Base-by-base conservation (phyloP, 2,113 vertebrate genomes). In the Hydrolagus affinis region DNA sequence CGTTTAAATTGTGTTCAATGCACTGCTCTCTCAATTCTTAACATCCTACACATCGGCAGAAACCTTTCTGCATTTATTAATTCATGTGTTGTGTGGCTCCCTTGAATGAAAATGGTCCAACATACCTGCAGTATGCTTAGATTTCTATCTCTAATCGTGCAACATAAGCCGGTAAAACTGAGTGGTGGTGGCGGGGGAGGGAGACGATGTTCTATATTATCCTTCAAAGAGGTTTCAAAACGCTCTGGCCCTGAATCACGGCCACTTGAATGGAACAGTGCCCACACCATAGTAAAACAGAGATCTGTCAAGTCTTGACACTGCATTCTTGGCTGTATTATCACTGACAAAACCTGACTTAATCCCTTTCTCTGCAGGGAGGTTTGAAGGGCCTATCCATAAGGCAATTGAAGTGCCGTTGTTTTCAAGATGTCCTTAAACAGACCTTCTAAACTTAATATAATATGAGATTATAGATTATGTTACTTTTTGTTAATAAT, bases 151-250 rank as follows among this genome's bases (percentile, higher is more conserved):
- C 66, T 83, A 83, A 9, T 9, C 66, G 60, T 68, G 62, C 28
- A 83, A 83, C 78, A 66, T 66, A 32, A 32, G 60, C 25, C 62
- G 66, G 60, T 83, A 83, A 83, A 66, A 15, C 25, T 15, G 25
- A 17, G 60, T 44, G 44, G 44, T 1, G 44, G 44, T 44, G 44
- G 44, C 6, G 44, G 44, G 44, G 1, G 44, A 6, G 44, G 44
- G 44, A 44, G 44, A 6, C 44, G 44, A 44, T 1, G 6, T 44
- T 44, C 44, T 44, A 44, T 62, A 19, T 83, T 68, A 83, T 11
- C 30, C 25, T 66, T 83, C 62, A 66, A 23, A 21, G 14, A 28
- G 66, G 62, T 11, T 66, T 68, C 66, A 60, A 83, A 19, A 8
- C 7, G 15, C 60, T 28, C 15, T 83, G 77, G 60, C 66, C 32